phyloP scores from a whole-genome alignment of 2,797 vertebrate species.

The Lepidocolaptes lacrymiger region DNA sequence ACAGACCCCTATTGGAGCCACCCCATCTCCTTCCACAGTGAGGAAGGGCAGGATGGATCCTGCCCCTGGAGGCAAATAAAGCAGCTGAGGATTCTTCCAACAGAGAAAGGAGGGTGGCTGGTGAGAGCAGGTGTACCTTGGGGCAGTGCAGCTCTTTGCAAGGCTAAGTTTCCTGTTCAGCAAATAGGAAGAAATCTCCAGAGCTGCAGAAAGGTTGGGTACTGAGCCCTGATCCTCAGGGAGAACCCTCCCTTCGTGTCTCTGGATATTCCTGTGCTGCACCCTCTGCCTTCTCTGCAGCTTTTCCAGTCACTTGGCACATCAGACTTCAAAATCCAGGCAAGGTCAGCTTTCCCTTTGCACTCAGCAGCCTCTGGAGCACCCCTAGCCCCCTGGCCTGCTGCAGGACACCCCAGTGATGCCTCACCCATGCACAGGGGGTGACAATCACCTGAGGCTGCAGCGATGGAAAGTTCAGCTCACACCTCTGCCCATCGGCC shows the following conservation, averaged over 20 bases:
- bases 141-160: neutral
- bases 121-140: neutral
- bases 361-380: neutral
- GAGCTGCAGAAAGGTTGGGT: neutral
- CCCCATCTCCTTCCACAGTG: no score
- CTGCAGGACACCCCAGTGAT: fast-evolving
- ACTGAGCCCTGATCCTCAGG: neutral
- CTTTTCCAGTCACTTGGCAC: neutral
- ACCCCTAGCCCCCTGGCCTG: neutral
- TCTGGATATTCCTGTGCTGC: neutral
- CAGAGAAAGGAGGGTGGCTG: neutral
- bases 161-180: neutral
- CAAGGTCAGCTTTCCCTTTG: neutral
- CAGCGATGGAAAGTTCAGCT: neutral
- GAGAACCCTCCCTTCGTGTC: neutral
- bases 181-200: neutral
- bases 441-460: neutral
- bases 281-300: no score
- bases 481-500: neutral
- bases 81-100: neutral
- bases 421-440: fast-evolving
- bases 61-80: neutral
- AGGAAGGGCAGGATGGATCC: no score
- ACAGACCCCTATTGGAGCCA: no score
- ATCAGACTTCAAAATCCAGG: neutral